Conservation (phyloP, 2,888 invertebrate genomes). For the Peribatodes rhomboidaria region DNA sequence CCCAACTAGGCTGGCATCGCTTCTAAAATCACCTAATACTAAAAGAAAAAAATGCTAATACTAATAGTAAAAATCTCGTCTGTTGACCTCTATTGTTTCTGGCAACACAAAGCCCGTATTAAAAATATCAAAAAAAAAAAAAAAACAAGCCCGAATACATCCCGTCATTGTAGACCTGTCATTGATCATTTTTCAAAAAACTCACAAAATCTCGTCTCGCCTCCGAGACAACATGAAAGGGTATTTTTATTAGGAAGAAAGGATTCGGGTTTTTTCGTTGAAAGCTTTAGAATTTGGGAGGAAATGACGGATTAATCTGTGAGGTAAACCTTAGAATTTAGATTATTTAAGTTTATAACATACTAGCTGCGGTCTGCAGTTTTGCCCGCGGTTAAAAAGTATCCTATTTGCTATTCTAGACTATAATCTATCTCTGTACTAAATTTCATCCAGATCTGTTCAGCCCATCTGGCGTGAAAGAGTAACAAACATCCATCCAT, state of each 20-base stretch:
- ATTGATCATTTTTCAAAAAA: slow-evolving; percentile 85
- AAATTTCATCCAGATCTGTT: too few species aligned
- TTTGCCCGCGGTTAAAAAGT: too few species aligned
- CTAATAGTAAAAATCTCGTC: slow-evolving; percentile 50
- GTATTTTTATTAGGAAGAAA: slow-evolving; percentile 34
- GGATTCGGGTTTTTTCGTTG: slow-evolving; percentile 14
- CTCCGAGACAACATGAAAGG: slow-evolving; percentile 57
- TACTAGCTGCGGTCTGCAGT: too few species aligned
- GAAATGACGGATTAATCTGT: slow-evolving; percentile 11
- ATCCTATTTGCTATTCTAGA: too few species aligned
- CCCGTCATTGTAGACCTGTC: slow-evolving; percentile 81
- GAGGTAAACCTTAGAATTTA: neutral
- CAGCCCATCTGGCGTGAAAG: too few species aligned
- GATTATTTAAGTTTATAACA: neutral
- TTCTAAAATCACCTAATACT: neutral
- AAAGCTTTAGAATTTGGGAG: slow-evolving; percentile 20
- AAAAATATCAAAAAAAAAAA: slow-evolving; percentile 49
- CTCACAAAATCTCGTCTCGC: slow-evolving; percentile 67
- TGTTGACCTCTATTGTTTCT: slow-evolving; percentile 79
- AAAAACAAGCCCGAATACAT: slow-evolving; percentile 65
- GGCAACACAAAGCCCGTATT: slow-evolving; percentile 64
- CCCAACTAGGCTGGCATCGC: too few species aligned
- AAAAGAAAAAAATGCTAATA: too few species aligned
- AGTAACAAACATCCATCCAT: too few species aligned
- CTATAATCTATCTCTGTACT: too few species aligned